Evolutionary conservation across 2,888 invertebrate genomes (phyloP), one percentile per base, ranked within the genome.

Genomic region (Neoitamus cyanurus): DNA sequence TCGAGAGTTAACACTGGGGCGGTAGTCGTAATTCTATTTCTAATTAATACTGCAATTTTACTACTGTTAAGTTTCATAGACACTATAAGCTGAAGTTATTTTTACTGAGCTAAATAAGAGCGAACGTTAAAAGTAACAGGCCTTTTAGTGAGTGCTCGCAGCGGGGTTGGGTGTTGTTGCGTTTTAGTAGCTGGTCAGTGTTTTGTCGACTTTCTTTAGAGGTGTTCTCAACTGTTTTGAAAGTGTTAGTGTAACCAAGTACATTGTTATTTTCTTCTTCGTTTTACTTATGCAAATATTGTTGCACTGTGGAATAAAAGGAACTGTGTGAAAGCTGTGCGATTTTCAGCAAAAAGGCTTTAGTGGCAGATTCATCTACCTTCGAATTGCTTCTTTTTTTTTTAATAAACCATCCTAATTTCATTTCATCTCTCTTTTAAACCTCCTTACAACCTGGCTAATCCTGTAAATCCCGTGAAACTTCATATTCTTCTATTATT

Each of bases 1-100:
- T 42, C 77, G 46, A 77, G 46, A 69, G 28, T 69, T 37, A 83
- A 83, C 83, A 83, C 72, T 83, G 83, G 83, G 83, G 83, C 83
- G 69, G 46, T 83, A 72, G 83, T 83, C 70, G 36, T 70, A 70
- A 83, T 25, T 77, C 11, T 77, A 28, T 28, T 70, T 70, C 42
- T 37, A 28, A 83, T 42, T 42, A 70, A 42, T 83, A 70, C 83
- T 83, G 70, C 70, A 42, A 83, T 70, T 83, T 37, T 80, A 77
- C 58, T 80, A 80, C 42, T 77, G 80, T 80, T 80, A 80, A 80
- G 80, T 80, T 80, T 80, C 68, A 68, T 80, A 80, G 34, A 68
- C 42, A 58, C 58, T 80, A 80, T 58, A 68, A 58, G 80, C 34
- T 80, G 36, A 80, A 80, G 30, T 77, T 80, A 80, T 80, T 80